phyloP scores from a whole-genome alignment of 2,888 invertebrate genomes.

The Rhagonycha fulva region DNA sequence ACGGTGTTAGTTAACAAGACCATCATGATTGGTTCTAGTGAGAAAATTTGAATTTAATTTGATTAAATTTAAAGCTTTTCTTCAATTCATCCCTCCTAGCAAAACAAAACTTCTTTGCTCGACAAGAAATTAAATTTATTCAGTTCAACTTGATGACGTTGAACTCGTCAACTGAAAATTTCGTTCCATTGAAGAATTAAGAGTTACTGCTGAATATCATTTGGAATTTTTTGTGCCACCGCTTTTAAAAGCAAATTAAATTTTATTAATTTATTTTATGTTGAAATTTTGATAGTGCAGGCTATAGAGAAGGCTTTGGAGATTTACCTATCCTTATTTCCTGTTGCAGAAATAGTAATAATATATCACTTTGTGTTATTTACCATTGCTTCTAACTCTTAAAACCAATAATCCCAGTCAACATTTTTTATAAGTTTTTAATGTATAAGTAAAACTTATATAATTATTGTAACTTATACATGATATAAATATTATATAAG shows the following conservation, averaged over 20 bases:
- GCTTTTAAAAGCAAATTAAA: not conserved
- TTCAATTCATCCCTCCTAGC: not conserved
- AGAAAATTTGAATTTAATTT: not conserved
- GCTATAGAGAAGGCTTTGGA: too few relatives aligned
- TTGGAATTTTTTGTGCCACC: too few relatives aligned
- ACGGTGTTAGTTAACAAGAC: not conserved
- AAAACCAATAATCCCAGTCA: too few relatives aligned
- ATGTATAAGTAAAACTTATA: too few relatives aligned
- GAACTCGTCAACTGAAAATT: not conserved
- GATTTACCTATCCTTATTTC: too few relatives aligned
- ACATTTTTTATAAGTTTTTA: too few relatives aligned
- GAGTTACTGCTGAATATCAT: not conserved
- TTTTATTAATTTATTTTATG: not conserved
- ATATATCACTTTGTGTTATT: too few relatives aligned
- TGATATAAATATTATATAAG: too few relatives aligned
- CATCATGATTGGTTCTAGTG: not conserved
- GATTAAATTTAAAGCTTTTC: not conserved
- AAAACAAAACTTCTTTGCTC: not conserved
- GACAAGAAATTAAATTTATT: not conserved
- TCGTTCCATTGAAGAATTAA: not conserved
- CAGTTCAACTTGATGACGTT: not conserved
- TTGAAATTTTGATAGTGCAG: slow-evolving; percentile 28
- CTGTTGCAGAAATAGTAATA: too few relatives aligned
- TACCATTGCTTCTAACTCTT: too few relatives aligned
- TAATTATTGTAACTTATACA: too few relatives aligned